Evolutionary conservation across 2,797 vertebrate species (phyloP), one percentile per base, ranked within the genome.

Genomic region (Mastacembelus armatus): DNA sequence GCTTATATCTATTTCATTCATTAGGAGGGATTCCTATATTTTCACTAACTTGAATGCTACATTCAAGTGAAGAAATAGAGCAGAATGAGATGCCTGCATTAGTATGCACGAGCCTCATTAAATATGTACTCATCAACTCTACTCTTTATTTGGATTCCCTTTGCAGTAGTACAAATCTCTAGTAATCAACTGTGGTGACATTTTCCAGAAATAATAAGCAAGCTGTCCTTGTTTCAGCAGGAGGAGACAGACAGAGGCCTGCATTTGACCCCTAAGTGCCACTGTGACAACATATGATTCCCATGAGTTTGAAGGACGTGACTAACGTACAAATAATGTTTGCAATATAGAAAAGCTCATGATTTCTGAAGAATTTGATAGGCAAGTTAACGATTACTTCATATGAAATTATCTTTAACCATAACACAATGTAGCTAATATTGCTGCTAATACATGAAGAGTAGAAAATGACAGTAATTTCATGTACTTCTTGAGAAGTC

Each of bases 171-270:
- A 90, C 89, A 91, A 89, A 92, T 92, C 80, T 84, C 82, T 90
- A 65, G 55, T 92, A 92, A 93, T 93, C 91, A 93, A 88, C 89
- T 88, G 74, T 51, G 84, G 76, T 92, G 91, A 92, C 92, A 93
- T 93, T 93, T 93, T 71, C 74, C 61, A 74, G 81, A 88, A 92
- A 89, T 93, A 92, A 92, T 67, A 74, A 83, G 75, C 83, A 85
- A 84, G 83, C 87, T 81, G 80, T 89, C 81, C 62, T 60, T 10
- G 7, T 85, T 88, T 89, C 73, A 75, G 66, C 60, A 15, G 38
- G 73, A 74, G 69, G 49, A 79, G 78, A 82, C 57, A 19, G 85
- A 88, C 82, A 85, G 66, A n/a, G n/a, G n/a, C n/a, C 71, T 89
- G 78, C 51, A 43, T 78, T 84, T 64, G 66, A n/a, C 54, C 72